Evolutionary conservation across 2,797 vertebrate species (phyloP).

Genomic region (Streptopelia turtur): DNA sequence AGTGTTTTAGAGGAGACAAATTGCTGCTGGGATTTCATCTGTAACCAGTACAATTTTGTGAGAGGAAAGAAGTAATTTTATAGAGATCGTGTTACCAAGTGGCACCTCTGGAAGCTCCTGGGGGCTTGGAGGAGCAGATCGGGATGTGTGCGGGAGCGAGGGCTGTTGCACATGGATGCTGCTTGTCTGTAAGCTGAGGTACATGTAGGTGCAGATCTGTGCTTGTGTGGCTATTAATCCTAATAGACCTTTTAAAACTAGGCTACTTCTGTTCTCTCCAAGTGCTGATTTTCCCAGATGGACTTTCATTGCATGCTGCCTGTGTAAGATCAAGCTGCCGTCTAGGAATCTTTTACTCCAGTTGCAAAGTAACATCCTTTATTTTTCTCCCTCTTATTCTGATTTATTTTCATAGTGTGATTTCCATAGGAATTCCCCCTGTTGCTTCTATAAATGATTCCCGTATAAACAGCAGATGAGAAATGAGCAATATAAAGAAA

Average conservation of each 20-base stretch:
- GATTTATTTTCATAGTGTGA: background rate
- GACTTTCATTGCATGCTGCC: background rate
- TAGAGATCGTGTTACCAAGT: background rate
- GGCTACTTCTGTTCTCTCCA: background rate
- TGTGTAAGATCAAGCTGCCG: background rate
- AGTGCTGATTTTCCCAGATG: background rate
- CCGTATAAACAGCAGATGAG: background rate
- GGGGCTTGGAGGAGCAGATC: background rate
- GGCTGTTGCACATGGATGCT: background rate
- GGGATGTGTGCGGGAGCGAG: rapidly evolving
- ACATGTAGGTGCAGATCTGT: background rate
- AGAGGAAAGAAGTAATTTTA: background rate
- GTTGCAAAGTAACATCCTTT: background rate
- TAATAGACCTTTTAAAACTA: background rate
- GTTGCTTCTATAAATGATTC: background rate
- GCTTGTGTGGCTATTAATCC: rapidly evolving
- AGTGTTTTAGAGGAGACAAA: background rate
- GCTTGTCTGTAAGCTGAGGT: background rate
- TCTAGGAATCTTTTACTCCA: background rate
- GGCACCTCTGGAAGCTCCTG: background rate
- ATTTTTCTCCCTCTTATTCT: background rate
- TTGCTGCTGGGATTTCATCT: background rate
- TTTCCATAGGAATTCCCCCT: background rate
- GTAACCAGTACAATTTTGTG: background rate
- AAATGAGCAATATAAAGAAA: background rate